Conservation (phyloP, 2,797 vertebrate species). For the Labroides dimidiatus region DNA sequence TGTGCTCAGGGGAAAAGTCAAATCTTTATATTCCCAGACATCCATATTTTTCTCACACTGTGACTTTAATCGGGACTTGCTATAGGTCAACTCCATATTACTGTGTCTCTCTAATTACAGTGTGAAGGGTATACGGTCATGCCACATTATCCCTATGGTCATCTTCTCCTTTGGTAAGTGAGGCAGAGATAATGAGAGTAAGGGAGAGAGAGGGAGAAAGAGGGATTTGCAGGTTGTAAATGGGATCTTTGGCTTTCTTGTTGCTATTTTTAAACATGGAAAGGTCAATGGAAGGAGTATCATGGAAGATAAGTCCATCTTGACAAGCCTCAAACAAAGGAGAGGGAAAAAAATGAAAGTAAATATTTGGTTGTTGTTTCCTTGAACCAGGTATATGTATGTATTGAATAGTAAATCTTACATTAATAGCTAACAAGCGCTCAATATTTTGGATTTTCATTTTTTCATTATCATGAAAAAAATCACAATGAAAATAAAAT, state of each 20-base stretch:
- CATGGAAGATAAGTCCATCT: not conserved
- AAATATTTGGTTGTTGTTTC: too few species aligned
- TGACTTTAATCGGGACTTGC: conserved; percentile 29
- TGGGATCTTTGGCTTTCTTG: conserved; percentile 15
- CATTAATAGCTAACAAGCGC: too few species aligned
- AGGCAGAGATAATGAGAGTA: conserved; percentile 13
- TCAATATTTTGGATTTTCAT: too few species aligned
- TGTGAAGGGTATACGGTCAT: conserved; percentile 2
- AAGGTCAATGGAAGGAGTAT: conserved; percentile 62
- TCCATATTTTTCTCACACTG: conserved; percentile 13
- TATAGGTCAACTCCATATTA: conserved; percentile 43
- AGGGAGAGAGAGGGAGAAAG: conserved; percentile 7
- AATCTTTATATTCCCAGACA: not conserved
- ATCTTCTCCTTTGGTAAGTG: conserved; percentile 20
- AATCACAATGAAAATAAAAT: too few species aligned
- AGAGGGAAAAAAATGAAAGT: too few species aligned
- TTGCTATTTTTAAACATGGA: conserved; percentile 23
- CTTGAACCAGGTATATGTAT: too few species aligned
- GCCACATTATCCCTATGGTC: conserved; percentile 29
- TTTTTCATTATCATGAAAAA: too few species aligned
- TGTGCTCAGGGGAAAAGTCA: conserved; percentile 1
- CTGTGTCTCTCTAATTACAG: conserved; percentile 39
- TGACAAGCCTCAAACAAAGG: too few species aligned
- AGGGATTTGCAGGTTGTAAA: conserved; percentile 25
- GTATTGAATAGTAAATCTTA: too few species aligned